Evolutionary conservation across 2,113 vertebrate species (phyloP).

Genomic region (Chrysochloris asiatica): DNA sequence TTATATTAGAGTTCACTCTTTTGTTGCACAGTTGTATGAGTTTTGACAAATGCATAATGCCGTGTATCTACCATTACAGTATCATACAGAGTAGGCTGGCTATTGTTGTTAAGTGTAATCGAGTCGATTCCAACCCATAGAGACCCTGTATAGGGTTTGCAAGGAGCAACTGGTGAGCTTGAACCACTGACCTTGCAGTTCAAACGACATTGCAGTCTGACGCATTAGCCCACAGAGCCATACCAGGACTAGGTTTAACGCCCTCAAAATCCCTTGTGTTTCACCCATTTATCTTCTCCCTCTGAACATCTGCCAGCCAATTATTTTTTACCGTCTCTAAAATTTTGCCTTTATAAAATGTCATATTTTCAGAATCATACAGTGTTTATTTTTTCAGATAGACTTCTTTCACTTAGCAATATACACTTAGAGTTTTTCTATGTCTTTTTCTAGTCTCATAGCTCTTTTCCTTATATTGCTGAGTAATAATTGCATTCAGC

Average conservation of each 20-base stretch:
- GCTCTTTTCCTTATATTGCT: too few relatives aligned
- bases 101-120: too few relatives aligned
- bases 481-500: too few relatives aligned
- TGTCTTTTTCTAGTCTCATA: too few relatives aligned
- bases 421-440: not conserved
- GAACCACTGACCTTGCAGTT: too few relatives aligned
- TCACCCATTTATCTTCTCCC: not conserved
- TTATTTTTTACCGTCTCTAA: not conserved
- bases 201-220: too few relatives aligned
- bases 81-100: too few relatives aligned
- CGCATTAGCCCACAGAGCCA: not conserved
- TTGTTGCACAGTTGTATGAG: not conserved
- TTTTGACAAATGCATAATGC: not conserved
- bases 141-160: too few relatives aligned
- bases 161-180: too few relatives aligned
- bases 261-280: not conserved
- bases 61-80: too few relatives aligned
- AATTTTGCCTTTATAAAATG: not conserved
- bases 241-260: not conserved
- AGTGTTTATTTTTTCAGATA: not conserved
- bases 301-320: not conserved
- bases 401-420: not conserved
- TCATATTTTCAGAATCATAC: not conserved
- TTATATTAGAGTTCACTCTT: not conserved
- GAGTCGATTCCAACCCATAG: too few relatives aligned